These are phyloP conservation scores for Cheirogaleus major DNA, from an alignment of 2,797 vertebrate genomes.

Conservation along the genomic window DNA sequence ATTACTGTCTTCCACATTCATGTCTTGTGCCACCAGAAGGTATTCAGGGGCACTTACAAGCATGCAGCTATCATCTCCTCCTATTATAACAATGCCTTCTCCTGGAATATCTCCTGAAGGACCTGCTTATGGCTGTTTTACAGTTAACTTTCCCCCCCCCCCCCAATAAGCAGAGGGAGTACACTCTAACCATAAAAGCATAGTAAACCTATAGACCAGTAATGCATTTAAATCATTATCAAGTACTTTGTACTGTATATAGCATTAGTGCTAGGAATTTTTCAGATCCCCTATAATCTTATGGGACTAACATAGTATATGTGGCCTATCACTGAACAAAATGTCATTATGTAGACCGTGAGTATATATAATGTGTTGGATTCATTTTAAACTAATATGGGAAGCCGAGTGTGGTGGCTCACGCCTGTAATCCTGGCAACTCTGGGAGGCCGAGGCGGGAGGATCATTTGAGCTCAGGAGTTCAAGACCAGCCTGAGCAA, in stretches of 20 bases:
- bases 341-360: not conserved
- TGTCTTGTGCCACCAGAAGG: not conserved
- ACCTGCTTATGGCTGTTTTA: not conserved
- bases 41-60: not conserved
- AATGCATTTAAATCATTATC: not conserved
- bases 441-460: no score
- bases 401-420: not conserved
- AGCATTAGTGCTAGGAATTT: not conserved
- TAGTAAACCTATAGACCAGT: not conserved
- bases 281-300: not conserved
- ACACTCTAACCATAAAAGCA: not conserved
- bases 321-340: not conserved
- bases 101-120: not conserved
- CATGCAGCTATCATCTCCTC: not conserved
- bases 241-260: not conserved
- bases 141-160: not conserved
- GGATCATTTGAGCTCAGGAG: no score
- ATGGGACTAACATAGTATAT: not conserved
- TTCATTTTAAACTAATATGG: not conserved
- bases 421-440: no score
- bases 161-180: not conserved
- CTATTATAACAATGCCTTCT: not conserved
- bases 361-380: not conserved
- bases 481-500: no score
- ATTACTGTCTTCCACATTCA: not conserved